Evolutionary conservation across 2,113 vertebrate species (phyloP).

Genomic region (Hylia prasina): DNA sequence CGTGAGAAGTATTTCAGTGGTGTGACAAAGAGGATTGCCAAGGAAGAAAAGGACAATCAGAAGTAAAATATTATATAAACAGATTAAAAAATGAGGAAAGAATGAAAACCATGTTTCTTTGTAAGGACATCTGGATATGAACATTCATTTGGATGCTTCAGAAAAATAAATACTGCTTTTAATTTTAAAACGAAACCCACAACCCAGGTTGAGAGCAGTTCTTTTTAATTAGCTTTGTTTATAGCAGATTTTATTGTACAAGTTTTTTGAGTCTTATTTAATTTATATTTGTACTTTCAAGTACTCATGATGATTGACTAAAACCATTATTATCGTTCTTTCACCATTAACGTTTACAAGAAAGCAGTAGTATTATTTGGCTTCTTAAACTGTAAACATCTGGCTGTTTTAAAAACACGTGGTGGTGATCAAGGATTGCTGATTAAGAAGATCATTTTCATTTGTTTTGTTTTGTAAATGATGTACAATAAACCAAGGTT

Average conservation of each 20-base stretch:
- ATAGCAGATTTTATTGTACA: slow-evolving; percentile 66
- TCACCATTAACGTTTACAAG: slow-evolving; percentile 56
- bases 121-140: slow-evolving; percentile 56
- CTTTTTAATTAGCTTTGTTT: slow-evolving; percentile 73
- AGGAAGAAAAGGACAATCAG: slow-evolving; percentile 75
- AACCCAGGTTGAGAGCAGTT: slow-evolving; percentile 61
- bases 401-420: slow-evolving; percentile 28
- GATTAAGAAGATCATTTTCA: slow-evolving; percentile 51
- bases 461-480: slow-evolving; percentile 62
- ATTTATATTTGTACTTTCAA: slow-evolving; percentile 74
- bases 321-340: slow-evolving; percentile 67
- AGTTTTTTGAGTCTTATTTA: slow-evolving; percentile 71
- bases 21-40: slow-evolving; percentile 85
- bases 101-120: slow-evolving; percentile 48
- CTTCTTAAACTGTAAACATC: slow-evolving; percentile 61
- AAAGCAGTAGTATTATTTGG: slow-evolving; percentile 62
- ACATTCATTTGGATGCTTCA: slow-evolving; percentile 48
- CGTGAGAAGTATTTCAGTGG: slow-evolving; percentile 98
- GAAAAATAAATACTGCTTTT: slow-evolving; percentile 65
- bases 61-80: slow-evolving; percentile 58
- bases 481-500: slow-evolving; percentile 45
- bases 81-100: slow-evolving; percentile 43
- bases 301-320: slow-evolving; percentile 65
- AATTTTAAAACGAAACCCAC: slow-evolving; percentile 56
- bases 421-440: slow-evolving; percentile 56